Evolutionary conservation across 2,888 invertebrate genomes (phyloP), one percentile per base, ranked within the genome.

Genomic region (Eucriotettix oculatus): DNA sequence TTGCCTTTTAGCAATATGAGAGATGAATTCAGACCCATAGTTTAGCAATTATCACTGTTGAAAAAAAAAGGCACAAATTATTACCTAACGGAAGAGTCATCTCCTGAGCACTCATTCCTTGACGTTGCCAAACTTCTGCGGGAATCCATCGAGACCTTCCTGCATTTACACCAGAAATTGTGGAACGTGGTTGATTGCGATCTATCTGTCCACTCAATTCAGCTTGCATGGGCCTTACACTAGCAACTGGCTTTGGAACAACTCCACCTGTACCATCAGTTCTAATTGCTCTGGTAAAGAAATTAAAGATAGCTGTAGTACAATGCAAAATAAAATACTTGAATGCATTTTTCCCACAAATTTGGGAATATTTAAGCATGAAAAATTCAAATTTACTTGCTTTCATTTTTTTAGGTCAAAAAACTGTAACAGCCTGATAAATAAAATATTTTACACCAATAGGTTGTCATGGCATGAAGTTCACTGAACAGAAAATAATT

Each of bases 61-160:
- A 29, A 29, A 29, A 5, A 29, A 29, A 5, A 48, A 14, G 9
- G 2, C 5, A 14, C 48, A 48, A 54, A 64, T 12, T 12, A 69
- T 70, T 70, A 86, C 87, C 87, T 60, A 90, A 78, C 7, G 94
- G 94, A 64, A 95, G 77, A 10, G 91, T 91, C 86, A 95, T 92
- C 76, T 94, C 94, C 75, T 93, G 92, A 29, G 93, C 92, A 17
- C 90, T 90, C 85, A 95, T 94, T 63, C 95, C 95, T 75, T 95
- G 94, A 53, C 90, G 77, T 68, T 90, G 88, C 90, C 90, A 90
- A 60, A 90, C 90, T 74, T 90, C 90, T 9, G 90, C 90, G 9
- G 90, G 90, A 67, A 91, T 90, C 90, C 90, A 90, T 57, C 84
- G 73, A 5, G 72, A 74, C 14, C 74, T 61, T 1, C 65, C 64